A percentile compares a stretch with the other conserved stretches of the same genome.
phyloP scores from a whole-genome alignment of 2,888 invertebrate genomes.

The Tetanocera ferruginea region DNA sequence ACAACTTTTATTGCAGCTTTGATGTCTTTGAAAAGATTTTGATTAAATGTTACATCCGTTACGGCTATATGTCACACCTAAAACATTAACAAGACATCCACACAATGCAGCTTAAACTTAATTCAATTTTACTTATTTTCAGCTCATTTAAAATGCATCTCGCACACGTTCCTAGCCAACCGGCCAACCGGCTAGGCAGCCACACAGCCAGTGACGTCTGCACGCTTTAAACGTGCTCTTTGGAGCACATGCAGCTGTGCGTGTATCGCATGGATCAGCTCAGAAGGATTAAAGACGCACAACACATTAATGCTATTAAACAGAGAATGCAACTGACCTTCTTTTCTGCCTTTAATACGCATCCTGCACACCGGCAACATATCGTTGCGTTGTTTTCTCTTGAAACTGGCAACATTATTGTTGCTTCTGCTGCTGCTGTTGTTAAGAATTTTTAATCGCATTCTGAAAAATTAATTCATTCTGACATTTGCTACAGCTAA shows the following conservation, averaged over 20 bases:
- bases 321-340: background rate
- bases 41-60: too few relatives aligned
- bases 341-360: background rate
- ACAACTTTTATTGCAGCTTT: too few relatives aligned
- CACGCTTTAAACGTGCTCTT: too few relatives aligned
- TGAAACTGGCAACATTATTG: background rate
- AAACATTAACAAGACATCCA: too few relatives aligned
- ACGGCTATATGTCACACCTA: too few relatives aligned
- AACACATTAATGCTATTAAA: background rate
- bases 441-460: constrained; percentile 1
- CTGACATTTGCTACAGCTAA: background rate
- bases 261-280: background rate
- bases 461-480: background rate
- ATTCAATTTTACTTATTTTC: too few relatives aligned
- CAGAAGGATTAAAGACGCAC: background rate
- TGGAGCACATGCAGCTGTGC: background rate
- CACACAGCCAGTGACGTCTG: too few relatives aligned
- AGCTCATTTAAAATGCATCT: too few relatives aligned
- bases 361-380: background rate
- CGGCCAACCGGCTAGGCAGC: too few relatives aligned
- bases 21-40: too few relatives aligned
- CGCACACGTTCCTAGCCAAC: too few relatives aligned
- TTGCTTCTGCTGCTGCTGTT: background rate
- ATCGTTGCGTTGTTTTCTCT: background rate
- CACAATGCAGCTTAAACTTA: too few relatives aligned